Conservation (phyloP, 2,797 vertebrate species). For the Echiichthys vipera region DNA sequence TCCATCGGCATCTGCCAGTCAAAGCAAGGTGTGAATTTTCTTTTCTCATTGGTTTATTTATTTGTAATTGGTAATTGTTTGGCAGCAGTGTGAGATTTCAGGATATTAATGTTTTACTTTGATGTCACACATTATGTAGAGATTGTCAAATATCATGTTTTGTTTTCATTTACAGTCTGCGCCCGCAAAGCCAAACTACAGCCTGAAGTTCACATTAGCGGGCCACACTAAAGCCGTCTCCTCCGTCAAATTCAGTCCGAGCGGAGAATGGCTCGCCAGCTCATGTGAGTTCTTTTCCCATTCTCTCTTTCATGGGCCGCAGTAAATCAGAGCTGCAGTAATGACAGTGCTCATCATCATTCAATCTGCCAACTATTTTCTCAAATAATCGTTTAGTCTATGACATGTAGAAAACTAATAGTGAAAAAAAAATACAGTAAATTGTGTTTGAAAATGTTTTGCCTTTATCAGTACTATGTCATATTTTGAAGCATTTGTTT, state of each 20-base stretch:
- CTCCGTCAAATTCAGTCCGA: constrained; percentile 98
- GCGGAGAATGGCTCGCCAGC: constrained; percentile 98
- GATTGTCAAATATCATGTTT: not conserved
- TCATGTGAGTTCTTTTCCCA: constrained; percentile 86
- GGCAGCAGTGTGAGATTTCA: too few relatives aligned
- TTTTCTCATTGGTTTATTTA: not conserved
- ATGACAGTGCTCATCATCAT: accelerated
- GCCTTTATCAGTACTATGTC: too few relatives aligned
- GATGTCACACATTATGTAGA: not conserved
- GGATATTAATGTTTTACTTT: not conserved
- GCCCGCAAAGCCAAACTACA: constrained; percentile 97
- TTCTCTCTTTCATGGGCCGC: accelerated
- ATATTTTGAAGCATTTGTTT: not conserved
- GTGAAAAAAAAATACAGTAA: not conserved
- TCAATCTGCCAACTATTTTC: not conserved
- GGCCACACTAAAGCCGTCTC: constrained; percentile 99
- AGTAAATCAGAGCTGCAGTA: not conserved
- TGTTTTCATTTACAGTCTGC: constrained; percentile 86
- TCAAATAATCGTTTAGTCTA: not conserved
- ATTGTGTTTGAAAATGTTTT: too few relatives aligned
- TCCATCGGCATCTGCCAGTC: constrained; percentile 92
- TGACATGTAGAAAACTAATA: not conserved
- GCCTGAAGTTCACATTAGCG: constrained; percentile 96
- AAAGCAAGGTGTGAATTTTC: constrained; percentile 91
- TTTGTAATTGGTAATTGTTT: not conserved